Conservation (phyloP, 2,888 invertebrate species). For the Coenonympha glycerion region DNA sequence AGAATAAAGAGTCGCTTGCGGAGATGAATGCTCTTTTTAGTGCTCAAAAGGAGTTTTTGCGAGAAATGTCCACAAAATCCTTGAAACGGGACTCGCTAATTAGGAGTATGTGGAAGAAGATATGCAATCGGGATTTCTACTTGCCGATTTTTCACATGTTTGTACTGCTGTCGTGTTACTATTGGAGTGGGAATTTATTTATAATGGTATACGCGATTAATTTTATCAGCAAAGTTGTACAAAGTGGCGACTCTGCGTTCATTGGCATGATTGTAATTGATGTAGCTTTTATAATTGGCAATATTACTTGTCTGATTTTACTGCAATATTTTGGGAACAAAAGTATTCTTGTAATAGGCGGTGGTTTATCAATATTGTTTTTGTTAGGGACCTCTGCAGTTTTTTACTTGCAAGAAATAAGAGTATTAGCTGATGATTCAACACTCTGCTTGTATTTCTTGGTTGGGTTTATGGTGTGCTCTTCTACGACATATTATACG, state of each 20-base stretch:
- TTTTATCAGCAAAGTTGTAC: constrained; percentile 18
- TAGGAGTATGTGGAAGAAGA: constrained; percentile 14
- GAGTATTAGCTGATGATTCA: constrained; percentile 10
- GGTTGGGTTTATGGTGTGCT: constrained; percentile 21
- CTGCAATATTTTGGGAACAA: constrained; percentile 22
- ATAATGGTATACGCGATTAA: constrained; percentile 21
- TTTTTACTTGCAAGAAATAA: constrained; percentile 17
- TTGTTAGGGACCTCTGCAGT: constrained; percentile 14
- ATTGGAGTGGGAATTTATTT: constrained; percentile 22
- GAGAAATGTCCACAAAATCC: constrained; percentile 14
- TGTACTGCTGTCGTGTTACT: constrained; percentile 18
- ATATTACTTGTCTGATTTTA: constrained; percentile 9
- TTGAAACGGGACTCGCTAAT: constrained; percentile 15
- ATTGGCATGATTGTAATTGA: constrained; percentile 22
- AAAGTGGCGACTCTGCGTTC: constrained; percentile 19
- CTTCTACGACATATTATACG: constrained; percentile 20
- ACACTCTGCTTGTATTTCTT: constrained; percentile 17
- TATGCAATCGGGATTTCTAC: constrained; percentile 20
- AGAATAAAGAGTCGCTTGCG: constrained; percentile 21
- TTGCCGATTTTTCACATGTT: constrained; percentile 22
- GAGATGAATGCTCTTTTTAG: constrained; percentile 27
- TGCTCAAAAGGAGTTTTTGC: constrained; percentile 25
- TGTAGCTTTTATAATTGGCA: constrained; percentile 16
- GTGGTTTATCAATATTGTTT: constrained; percentile 17
- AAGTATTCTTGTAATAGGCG: constrained; percentile 17